Evolutionary conservation across 2,888 invertebrate genomes (phyloP).

Genomic region (Dicranocentrus wangi): DNA sequence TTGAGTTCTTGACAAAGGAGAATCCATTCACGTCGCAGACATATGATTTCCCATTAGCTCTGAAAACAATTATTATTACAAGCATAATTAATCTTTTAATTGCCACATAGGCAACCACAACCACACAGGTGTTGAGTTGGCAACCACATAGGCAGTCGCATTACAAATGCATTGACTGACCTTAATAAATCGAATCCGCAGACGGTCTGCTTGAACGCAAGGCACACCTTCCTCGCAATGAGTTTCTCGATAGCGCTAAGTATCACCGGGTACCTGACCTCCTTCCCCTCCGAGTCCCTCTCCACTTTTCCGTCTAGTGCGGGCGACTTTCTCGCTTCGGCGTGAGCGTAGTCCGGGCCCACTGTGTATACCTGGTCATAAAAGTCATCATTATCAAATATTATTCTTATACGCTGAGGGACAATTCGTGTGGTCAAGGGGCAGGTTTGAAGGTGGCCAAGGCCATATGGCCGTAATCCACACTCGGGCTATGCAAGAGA

Average conservation of each 20-base stretch:
- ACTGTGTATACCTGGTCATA: constrained; percentile 95
- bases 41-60: constrained; percentile 98
- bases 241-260: constrained; percentile 97
- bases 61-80: constrained; percentile 74
- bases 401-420: not conserved
- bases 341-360: constrained; percentile 99
- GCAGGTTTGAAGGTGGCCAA: not conserved
- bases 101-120: not conserved
- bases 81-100: constrained; percentile 5
- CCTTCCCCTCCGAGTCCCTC: constrained; percentile 96
- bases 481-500: not conserved
- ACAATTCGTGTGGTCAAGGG: not conserved
- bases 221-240: constrained; percentile 96
- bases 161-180: too few relatives aligned
- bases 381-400: not conserved
- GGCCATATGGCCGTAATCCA: not conserved
- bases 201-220: constrained; percentile 97
- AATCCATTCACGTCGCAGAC: constrained; percentile 99
- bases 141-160: too few relatives aligned
- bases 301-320: constrained; percentile 99
- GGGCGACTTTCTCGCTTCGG: constrained; percentile 98
- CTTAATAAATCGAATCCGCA: constrained; percentile 98
- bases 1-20: constrained; percentile 99
- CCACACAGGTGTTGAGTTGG: too few relatives aligned
- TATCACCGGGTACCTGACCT: constrained; percentile 98